Base-by-base conservation (phyloP, 2,888 invertebrate species). In the Andrena hattorfiana region DNA sequence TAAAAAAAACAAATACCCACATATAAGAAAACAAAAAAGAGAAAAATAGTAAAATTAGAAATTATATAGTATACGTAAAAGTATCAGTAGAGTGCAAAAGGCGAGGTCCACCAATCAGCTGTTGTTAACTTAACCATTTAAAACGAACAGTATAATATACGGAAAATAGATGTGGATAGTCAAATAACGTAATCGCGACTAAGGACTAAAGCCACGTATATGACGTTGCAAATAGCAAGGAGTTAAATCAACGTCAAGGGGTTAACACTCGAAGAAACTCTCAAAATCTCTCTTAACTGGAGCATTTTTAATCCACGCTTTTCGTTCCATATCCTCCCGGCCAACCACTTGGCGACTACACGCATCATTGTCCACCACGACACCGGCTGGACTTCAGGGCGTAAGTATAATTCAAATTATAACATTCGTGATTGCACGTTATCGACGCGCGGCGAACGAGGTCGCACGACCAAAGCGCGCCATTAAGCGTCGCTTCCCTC, bases 351-450 rank as follows among this genome's bases (percentile, higher is more conserved):
- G 42, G 6, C 20, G 6, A 20, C 56, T 59, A 23, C 30, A n/a
- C 4, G 49, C 68, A 60, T 26, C 49, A 30, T 26, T 42, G 42
- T 54, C 20, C 49, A 7, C 26, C 48, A 56, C 23, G 63, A 63
- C 20, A 63, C 48, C n/a, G 54, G 28, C 83, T 68, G 73, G 68
- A 85, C 83, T 80, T 74, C 91, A 89, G 89, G 90, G 90, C 83
- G 91, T 90, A 86, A 91, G 90, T 90, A 90, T 80, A 71, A 79
- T 75, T 71, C 48, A 82, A 74, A 74, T 69, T 73, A 54, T 48
- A 66, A 54, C 60, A 54, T 28, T 69, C 59, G 51, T 66, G 73
- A 73, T 79, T 73, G 69, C 73, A 74, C 28, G 77, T 67, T 66
- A 42, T 67, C 80, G 71, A 54, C 35, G 60, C 30, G 42, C 28